A percentile compares a stretch with the other conserved stretches of the same genome.
These are phyloP conservation scores for Semnopithecus entellus DNA, from an alignment of 2,113 vertebrate species.

Conservation along the genomic window DNA sequence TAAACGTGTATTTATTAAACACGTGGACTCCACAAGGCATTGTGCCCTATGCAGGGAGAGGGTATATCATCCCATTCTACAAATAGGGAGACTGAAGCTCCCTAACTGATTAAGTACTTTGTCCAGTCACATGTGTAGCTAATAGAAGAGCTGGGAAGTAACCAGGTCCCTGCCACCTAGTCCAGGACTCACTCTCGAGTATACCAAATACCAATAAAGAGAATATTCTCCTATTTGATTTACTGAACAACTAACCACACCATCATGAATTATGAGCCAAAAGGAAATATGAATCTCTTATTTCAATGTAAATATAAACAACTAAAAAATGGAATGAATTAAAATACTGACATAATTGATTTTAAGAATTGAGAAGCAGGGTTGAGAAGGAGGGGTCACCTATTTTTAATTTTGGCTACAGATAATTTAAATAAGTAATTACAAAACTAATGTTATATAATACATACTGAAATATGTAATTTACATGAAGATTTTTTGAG, in stretches of 20 bases:
- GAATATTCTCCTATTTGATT: not conserved
- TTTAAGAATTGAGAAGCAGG: not conserved
- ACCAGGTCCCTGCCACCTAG: not conserved
- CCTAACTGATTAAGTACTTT: not conserved
- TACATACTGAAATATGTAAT: not conserved
- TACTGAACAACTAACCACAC: not conserved
- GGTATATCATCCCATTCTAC: not conserved
- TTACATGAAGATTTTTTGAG: not conserved
- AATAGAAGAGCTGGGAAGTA: not conserved
- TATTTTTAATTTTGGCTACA: slow-evolving; percentile 12
- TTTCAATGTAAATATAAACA: slow-evolving; percentile 42
- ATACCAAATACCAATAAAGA: not conserved
- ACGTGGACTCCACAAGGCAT: not conserved
- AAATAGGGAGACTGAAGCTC: not conserved
- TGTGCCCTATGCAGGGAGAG: not conserved
- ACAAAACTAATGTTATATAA: not conserved
- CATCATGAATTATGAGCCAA: not conserved
- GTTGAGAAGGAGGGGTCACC: not conserved
- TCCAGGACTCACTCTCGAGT: not conserved
- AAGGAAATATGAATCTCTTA: not conserved
- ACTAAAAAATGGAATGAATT: not conserved
- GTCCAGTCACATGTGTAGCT: not conserved
- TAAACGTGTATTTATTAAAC: not conserved
- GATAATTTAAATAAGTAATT: not conserved
- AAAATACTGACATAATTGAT: not conserved